Evolutionary conservation across 2,113 vertebrate genomes (phyloP).

Genomic region (Asarcornis scutulata): DNA sequence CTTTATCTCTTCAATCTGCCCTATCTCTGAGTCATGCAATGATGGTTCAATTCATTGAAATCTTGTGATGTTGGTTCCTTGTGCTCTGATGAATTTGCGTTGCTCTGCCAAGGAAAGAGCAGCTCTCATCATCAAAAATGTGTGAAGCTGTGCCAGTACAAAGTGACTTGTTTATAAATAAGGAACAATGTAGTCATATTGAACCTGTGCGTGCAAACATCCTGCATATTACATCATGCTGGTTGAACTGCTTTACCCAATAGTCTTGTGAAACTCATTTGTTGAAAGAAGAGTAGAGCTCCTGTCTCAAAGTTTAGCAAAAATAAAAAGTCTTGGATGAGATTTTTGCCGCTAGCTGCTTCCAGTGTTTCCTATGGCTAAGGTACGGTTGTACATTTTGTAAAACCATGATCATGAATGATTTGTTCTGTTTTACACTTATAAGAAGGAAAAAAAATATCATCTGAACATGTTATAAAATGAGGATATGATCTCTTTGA

Average conservation of each 20-base stretch:
- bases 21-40: conserved; percentile 18
- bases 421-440: background rate
- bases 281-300: background rate
- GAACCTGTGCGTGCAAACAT: conserved; percentile 37
- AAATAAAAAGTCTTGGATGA: background rate
- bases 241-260: background rate
- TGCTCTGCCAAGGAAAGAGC: conserved; percentile 52
- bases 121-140: conserved; percentile 4
- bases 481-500: background rate
- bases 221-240: conserved; percentile 29
- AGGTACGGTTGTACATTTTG: background rate
- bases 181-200: conserved; percentile 31
- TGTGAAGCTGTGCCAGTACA: conserved; percentile 60
- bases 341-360: background rate
- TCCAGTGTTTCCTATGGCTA: background rate
- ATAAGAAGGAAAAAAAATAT: background rate
- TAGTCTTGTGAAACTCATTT: conserved; percentile 9
- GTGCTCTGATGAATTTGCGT: background rate
- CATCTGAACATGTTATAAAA: background rate
- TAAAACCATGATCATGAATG: background rate
- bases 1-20: background rate
- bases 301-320: background rate
- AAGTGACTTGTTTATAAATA: conserved; percentile 63
- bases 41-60: conserved; percentile 15
- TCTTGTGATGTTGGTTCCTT: background rate